Percentiles rank a stretch among this genome's conserved stretches.
phyloP scores from a whole-genome alignment of 2,113 vertebrate genomes.

The Clarias gariepinus region DNA sequence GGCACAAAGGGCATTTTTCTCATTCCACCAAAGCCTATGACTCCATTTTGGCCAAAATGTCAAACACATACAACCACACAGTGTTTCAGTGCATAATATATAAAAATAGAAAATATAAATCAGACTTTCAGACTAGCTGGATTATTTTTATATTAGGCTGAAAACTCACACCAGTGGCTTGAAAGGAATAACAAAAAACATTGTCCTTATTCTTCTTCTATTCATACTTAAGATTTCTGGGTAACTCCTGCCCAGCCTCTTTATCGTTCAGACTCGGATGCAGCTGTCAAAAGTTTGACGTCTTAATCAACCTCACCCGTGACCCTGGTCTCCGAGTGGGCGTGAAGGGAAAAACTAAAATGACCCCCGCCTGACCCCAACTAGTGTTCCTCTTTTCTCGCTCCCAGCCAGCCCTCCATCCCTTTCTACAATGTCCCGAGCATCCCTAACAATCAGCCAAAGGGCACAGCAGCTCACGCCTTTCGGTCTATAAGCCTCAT shows the following conservation, averaged over 20 bases:
- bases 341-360: constrained; percentile 38
- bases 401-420: constrained; percentile 60
- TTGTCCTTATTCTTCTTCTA: constrained; percentile 45
- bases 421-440: constrained; percentile 48
- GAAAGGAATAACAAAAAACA: not conserved
- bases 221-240: constrained; percentile 63
- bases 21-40: not conserved
- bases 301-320: constrained; percentile 74
- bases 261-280: constrained; percentile 60
- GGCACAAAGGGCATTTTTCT: constrained; percentile 24
- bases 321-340: constrained; percentile 66
- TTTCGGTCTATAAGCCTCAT: constrained; percentile 64
- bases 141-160: not conserved
- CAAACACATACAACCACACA: not conserved
- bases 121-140: not conserved
- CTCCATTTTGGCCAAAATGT: constrained; percentile 25
- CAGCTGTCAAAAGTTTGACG: constrained; percentile 81
- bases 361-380: constrained; percentile 62
- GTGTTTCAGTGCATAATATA: not conserved
- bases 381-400: constrained; percentile 65
- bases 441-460: constrained; percentile 65
- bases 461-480: constrained; percentile 66
- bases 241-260: constrained; percentile 55
- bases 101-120: too few relatives aligned
- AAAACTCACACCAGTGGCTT: not conserved